Conservation (phyloP, 2,113 vertebrate species). For the Misgurnus mizolepis region DNA sequence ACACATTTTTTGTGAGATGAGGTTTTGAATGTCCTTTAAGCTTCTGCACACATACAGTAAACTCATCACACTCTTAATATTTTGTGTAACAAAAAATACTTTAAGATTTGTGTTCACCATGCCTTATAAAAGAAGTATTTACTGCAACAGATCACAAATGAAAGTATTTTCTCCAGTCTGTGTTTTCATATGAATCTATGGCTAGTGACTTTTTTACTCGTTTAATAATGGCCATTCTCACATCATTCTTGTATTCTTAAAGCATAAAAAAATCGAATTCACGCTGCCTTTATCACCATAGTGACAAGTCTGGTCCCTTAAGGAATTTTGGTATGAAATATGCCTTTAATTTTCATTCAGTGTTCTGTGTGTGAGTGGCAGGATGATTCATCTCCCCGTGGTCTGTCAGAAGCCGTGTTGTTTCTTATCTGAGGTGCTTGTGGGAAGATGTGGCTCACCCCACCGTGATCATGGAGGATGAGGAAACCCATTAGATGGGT, state of each 20-base stretch:
- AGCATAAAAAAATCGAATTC: conserved; percentile 2
- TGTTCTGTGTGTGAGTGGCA: conserved; percentile 23
- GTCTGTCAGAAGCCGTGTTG: conserved; percentile 24
- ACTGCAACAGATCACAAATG: too few relatives aligned
- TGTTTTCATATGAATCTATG: too few relatives aligned
- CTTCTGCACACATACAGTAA: too few relatives aligned
- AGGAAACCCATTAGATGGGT: background rate
- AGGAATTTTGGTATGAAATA: conserved; percentile 39
- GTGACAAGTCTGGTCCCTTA: conserved; percentile 9
- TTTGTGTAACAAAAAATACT: too few relatives aligned
- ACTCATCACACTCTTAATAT: too few relatives aligned
- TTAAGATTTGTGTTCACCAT: too few relatives aligned
- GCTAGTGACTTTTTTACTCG: too few relatives aligned
- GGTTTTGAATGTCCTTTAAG: too few relatives aligned
- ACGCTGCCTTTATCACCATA: conserved; percentile 6
- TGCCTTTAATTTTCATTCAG: conserved; percentile 50
- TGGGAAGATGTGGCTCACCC: conserved; percentile 23
- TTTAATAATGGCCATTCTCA: background rate
- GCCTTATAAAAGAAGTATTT: too few relatives aligned
- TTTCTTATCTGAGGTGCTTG: background rate
- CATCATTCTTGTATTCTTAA: background rate
- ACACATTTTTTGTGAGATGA: too few relatives aligned
- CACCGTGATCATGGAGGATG: background rate
- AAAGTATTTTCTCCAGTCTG: too few relatives aligned
- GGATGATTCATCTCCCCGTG: conserved; percentile 42